These are phyloP conservation scores for Nephotettix cincticeps DNA, from an alignment of 1,140 invertebrate species.

Conservation along the genomic window DNA sequence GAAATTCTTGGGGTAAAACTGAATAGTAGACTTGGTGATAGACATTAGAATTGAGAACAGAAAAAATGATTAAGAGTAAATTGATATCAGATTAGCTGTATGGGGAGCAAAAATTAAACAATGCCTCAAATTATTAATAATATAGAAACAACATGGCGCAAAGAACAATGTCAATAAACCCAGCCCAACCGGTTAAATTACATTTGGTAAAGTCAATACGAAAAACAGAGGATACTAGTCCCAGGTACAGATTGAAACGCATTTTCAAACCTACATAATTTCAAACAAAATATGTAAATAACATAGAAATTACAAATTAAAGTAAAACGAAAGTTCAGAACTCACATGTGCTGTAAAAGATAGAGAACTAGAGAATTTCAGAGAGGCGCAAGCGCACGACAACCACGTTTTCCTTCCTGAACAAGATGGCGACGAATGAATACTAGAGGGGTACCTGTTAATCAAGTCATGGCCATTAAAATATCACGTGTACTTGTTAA, in stretches of 20 bases:
- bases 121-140: background rate
- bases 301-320: background rate
- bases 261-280: background rate
- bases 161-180: constrained; percentile 37
- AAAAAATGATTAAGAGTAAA: no score
- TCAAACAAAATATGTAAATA: background rate
- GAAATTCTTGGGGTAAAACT: no score
- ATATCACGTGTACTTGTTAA: no score
- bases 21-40: no score
- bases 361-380: constrained; percentile 29
- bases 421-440: constrained; percentile 7
- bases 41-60: no score
- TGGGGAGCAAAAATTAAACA: no score
- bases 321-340: background rate
- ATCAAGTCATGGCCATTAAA: no score
- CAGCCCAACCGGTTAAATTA: constrained; percentile 29
- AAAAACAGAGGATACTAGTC: background rate
- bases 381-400: constrained; percentile 32
- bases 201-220: background rate
- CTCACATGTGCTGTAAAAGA: constrained; percentile 39
- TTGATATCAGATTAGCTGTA: no score
- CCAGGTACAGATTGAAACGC: background rate
- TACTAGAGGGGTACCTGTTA: constrained; percentile 18
- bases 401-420: constrained; percentile 32
- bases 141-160: constrained; percentile 36